phyloP scores from a whole-genome alignment of 2,888 invertebrate species.

The Epirrhoe alternata region DNA sequence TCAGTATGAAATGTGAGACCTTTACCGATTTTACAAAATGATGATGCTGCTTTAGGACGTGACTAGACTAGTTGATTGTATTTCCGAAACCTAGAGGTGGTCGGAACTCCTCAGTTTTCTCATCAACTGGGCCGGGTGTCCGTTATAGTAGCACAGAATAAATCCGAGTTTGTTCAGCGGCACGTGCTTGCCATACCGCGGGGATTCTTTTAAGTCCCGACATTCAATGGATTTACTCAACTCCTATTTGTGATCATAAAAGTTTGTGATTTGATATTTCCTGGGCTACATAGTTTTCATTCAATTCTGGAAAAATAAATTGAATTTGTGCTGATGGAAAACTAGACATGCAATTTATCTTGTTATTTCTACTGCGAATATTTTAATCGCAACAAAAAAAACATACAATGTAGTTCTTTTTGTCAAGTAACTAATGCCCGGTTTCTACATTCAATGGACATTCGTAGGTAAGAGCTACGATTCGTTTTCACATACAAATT shows the following conservation, averaged over 20 bases:
- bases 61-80: background rate
- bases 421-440: too few relatives aligned
- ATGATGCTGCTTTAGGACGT: background rate
- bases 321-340: background rate
- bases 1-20: background rate
- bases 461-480: too few relatives aligned
- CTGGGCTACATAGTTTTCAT: constrained; percentile 23
- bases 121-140: constrained; percentile 11
- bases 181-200: constrained; percentile 25
- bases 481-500: too few relatives aligned
- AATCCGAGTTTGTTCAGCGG: constrained; percentile 10
- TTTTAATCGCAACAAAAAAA: background rate
- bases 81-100: constrained; percentile 1
- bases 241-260: constrained; percentile 24
- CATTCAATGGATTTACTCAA: constrained; percentile 30
- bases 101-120: background rate
- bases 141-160: constrained; percentile 18
- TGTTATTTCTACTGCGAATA: background rate
- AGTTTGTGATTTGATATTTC: constrained; percentile 33
- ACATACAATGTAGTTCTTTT: too few relatives aligned
- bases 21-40: background rate
- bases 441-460: too few relatives aligned
- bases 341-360: background rate
- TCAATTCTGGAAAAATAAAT: constrained; percentile 16
- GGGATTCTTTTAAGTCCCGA: constrained; percentile 22